Evolutionary conservation across 1,140 invertebrate genomes (phyloP).

Genomic region (Stegodyphus mimosarum): DNA sequence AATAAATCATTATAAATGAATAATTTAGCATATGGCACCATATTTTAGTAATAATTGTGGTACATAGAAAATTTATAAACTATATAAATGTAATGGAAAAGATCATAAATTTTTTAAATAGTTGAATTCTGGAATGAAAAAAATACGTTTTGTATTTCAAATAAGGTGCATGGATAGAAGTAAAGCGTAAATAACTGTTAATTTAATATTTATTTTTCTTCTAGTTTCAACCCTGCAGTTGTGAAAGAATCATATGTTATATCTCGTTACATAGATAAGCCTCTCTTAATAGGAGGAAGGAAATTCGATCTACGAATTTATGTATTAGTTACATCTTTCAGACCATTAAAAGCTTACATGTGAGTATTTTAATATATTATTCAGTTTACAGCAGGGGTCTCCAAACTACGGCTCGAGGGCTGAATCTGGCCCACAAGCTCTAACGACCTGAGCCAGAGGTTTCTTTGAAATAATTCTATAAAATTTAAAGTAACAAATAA

Average conservation of each 20-base stretch:
- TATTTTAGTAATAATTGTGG: no score
- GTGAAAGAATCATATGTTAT: conserved; percentile 92
- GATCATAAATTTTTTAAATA: no score
- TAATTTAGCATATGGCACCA: no score
- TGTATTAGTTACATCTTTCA: conserved; percentile 86
- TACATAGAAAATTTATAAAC: no score
- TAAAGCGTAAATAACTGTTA: neutral
- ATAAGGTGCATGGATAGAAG: neutral
- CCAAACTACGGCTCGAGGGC: no score
- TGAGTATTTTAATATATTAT: conserved; percentile 68
- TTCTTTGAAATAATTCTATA: no score
- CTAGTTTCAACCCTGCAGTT: conserved; percentile 76
- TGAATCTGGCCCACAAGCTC: no score
- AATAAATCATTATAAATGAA: no score
- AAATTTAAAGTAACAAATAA: no score
- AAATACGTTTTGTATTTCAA: neutral
- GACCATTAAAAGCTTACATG: conserved; percentile 82
- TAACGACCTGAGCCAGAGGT: no score
- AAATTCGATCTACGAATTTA: conserved; percentile 90
- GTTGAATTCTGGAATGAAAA: neutral
- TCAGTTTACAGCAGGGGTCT: no score
- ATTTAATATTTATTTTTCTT: conserved; percentile 15
- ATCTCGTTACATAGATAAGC: conserved; percentile 85
- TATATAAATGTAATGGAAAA: no score
- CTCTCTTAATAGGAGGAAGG: conserved; percentile 86